Evolutionary conservation across 2,113 vertebrate genomes (phyloP).

Genomic region (Malurus melanocephalus): DNA sequence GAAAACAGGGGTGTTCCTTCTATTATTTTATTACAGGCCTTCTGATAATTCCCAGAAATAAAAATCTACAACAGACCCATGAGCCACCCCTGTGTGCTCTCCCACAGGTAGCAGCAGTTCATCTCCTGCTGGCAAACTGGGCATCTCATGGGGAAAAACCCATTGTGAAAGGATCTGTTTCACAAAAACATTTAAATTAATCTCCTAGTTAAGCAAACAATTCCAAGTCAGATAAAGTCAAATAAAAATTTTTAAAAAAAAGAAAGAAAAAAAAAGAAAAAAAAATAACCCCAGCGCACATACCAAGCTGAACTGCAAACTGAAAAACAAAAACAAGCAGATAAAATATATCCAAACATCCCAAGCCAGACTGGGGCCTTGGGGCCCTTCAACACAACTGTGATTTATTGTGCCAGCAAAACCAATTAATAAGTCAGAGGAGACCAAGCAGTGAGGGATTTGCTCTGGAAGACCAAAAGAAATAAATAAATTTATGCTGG

Average conservation of each 20-base stretch:
- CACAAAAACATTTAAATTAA: background rate
- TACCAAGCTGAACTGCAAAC: constrained; percentile 17
- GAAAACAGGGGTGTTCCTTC: background rate
- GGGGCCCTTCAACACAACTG: constrained; percentile 25
- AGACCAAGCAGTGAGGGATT: constrained; percentile 6
- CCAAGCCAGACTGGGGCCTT: constrained; percentile 8
- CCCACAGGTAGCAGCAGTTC: background rate
- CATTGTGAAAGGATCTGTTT: background rate
- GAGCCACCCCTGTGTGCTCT: background rate
- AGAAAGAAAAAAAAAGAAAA: too few species aligned
- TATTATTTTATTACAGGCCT: background rate
- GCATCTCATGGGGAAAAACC: background rate
- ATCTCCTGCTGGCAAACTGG: background rate
- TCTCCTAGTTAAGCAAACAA: background rate
- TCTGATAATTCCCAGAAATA: background rate
- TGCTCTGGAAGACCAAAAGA: background rate
- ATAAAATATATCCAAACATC: constrained; percentile 42
- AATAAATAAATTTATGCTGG: background rate
- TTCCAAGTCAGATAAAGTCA: constrained; percentile 21
- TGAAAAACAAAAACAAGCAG: constrained; percentile 32
- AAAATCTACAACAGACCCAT: background rate
- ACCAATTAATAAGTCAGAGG: constrained; percentile 41
- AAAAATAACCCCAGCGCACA: background rate
- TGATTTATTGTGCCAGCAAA: constrained; percentile 38
- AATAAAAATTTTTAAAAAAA: background rate